Conservation (phyloP, 2,113 vertebrate species). For the Scalopus aquaticus region DNA sequence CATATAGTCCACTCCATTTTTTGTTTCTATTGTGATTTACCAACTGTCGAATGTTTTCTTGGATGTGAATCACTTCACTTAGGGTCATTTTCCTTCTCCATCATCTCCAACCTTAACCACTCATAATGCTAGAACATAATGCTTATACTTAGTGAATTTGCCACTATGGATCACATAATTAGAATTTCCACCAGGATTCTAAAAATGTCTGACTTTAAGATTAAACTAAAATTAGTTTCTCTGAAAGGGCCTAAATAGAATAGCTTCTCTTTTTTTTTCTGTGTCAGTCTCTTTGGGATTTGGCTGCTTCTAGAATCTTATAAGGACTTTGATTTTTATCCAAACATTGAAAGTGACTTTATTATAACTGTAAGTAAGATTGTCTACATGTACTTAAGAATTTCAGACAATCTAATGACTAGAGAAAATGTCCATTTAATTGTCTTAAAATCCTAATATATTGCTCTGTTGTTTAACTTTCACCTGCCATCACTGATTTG, state of each 20-base stretch:
- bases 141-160: slow-evolving; percentile 31
- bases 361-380: slow-evolving; percentile 37
- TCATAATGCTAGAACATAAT: neutral
- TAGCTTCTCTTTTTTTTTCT: slow-evolving; percentile 71
- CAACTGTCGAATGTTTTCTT: neutral
- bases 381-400: slow-evolving; percentile 33
- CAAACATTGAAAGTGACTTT: slow-evolving; percentile 51
- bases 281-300: slow-evolving; percentile 76
- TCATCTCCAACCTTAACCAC: neutral
- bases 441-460: slow-evolving; percentile 38
- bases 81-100: neutral
- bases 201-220: slow-evolving; percentile 71
- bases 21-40: neutral
- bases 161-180: slow-evolving; percentile 42
- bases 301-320: slow-evolving; percentile 64
- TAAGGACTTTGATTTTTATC: slow-evolving; percentile 60
- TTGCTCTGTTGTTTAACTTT: neutral
- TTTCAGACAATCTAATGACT: slow-evolving; percentile 41
- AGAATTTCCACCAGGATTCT: slow-evolving; percentile 51
- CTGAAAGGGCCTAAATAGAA: slow-evolving; percentile 70
- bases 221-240: slow-evolving; percentile 73
- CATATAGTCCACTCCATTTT: neutral
- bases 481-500: neutral
- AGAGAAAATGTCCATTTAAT: slow-evolving; percentile 23
- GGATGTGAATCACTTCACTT: neutral